Base-by-base conservation (phyloP, 2,888 invertebrate species). In the Catocala sponsa region DNA sequence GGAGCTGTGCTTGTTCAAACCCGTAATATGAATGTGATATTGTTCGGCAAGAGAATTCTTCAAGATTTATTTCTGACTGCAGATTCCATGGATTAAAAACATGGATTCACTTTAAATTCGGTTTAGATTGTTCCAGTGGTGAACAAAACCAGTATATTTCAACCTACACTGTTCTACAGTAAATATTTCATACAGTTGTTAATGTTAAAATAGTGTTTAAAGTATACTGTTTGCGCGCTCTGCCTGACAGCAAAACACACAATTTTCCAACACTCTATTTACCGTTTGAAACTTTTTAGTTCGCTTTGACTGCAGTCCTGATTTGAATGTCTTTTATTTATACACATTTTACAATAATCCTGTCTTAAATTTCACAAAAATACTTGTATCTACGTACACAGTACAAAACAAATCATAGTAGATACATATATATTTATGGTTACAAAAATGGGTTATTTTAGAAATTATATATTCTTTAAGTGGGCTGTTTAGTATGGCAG, bases 231-330 rank as follows among this genome's bases (percentile, higher is more conserved):
- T 32, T n/a, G 48, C 35, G 33, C 33, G 48, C 35, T 38, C 35
- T 38, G 33, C 48, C n/a, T 12, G n/a, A 49, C 35, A 50, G 50
- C 50, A 50, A 50, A 50, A 12, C 1, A 50, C 35, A 50, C 35
- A 50, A 50, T 50, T 35, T 49, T 50, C 10, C 50, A 50, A 50
- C 50, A 35, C 50, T 50, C 50, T 50, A 12, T 49, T 42, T 56
- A 15, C 9, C 33, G 44, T 44, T 50, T 50, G 43, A 38, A 50
- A 57, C 56, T 44, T 50, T 50, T 44, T 57, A 50, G 42, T 49
- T 50, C 4, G 6, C 35, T 35, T 35, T 50, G 10, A 32, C 10
- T 12, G 33, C 35, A 38, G 35, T 50, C 35, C 12, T 12, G 50
- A 33, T 50, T 11, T 35, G 5, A 32, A 49, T 33, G 11, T 48